phyloP scores from a whole-genome alignment of 2,797 vertebrate genomes.

The Champsocephalus esox region DNA sequence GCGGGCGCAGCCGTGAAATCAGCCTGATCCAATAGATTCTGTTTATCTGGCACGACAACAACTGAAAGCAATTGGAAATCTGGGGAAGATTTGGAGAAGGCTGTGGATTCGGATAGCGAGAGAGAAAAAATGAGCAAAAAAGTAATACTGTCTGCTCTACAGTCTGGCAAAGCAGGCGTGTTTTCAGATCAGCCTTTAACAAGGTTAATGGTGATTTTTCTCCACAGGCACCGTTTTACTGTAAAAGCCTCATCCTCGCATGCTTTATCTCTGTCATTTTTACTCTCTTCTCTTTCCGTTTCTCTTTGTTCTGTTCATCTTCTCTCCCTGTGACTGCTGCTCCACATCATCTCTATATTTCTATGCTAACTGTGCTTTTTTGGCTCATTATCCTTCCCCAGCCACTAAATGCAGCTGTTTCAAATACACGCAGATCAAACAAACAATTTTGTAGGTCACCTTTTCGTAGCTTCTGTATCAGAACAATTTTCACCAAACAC shows the following conservation, averaged over 20 bases:
- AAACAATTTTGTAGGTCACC: conserved; percentile 29
- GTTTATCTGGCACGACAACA: conserved; percentile 85
- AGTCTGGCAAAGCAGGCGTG: conserved; percentile 78
- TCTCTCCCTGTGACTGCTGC: conserved; percentile 45
- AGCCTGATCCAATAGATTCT: conserved; percentile 87
- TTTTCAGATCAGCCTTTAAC: conserved; percentile 79
- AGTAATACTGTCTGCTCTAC: conserved; percentile 81
- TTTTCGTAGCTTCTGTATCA: conserved; percentile 42
- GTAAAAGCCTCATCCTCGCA: conserved; percentile 58
- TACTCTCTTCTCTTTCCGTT: conserved; percentile 36
- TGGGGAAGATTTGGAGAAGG: conserved; percentile 85
- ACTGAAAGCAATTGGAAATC: conserved; percentile 84
- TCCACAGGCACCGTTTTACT: conserved; percentile 69
- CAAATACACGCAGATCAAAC: conserved; percentile 60
- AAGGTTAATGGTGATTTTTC: conserved; percentile 81
- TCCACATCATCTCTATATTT: conserved; percentile 46
- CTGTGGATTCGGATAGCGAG: conserved; percentile 75
- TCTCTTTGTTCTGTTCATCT: conserved; percentile 48
- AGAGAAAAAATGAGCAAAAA: conserved; percentile 75
- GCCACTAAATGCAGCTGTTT: conserved; percentile 69
- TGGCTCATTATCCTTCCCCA: conserved; percentile 61
- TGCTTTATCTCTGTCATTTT: conserved; percentile 53
- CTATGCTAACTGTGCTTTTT: conserved; percentile 47
- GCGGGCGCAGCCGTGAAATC: conserved; percentile 84
- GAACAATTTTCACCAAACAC: conserved; percentile 21